Evolutionary conservation across 2,888 invertebrate genomes (phyloP).

Genomic region (Cyclophora punctaria): DNA sequence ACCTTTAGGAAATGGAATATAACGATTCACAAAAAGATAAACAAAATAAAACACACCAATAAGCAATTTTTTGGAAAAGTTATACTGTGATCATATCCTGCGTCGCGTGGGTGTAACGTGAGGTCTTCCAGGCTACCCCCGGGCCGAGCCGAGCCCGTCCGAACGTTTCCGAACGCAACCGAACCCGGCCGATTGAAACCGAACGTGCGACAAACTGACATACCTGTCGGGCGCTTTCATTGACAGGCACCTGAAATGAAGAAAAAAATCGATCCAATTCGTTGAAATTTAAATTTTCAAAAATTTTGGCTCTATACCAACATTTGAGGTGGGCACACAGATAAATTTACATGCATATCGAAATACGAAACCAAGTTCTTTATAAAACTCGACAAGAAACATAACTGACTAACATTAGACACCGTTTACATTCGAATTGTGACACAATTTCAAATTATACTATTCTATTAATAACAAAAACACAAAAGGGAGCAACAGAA

Average conservation of each 20-base stretch:
- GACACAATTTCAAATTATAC: constrained; percentile 3
- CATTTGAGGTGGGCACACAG: constrained; percentile 48
- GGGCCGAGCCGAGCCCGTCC: constrained; percentile 58
- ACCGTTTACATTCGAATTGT: too few relatives aligned
- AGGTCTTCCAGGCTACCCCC: constrained; percentile 73
- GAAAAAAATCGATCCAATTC: constrained; percentile 79
- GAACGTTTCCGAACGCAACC: constrained; percentile 64
- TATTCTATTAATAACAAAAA: constrained; percentile 19
- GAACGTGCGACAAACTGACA: constrained; percentile 70
- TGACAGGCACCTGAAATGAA: constrained; percentile 84
- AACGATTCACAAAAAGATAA: constrained; percentile 37
- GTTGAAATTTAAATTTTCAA: constrained; percentile 73
- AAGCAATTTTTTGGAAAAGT: constrained; percentile 67
- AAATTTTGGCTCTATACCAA: constrained; percentile 40
- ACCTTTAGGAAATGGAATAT: constrained; percentile 39
- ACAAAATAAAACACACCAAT: constrained; percentile 67
- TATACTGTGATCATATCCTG: constrained; percentile 64
- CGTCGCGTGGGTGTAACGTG: constrained; percentile 67
- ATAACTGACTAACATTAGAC: not conserved
- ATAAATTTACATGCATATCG: constrained; percentile 71
- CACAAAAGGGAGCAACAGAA: constrained; percentile 32
- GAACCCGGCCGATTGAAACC: constrained; percentile 67
- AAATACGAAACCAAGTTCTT: not conserved
- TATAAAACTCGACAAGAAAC: not conserved
- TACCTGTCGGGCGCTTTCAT: constrained; percentile 85